Evolutionary conservation across 2,888 invertebrate genomes (phyloP), one percentile per base, ranked within the genome.

Genomic region (Oxytorus armatus): DNA sequence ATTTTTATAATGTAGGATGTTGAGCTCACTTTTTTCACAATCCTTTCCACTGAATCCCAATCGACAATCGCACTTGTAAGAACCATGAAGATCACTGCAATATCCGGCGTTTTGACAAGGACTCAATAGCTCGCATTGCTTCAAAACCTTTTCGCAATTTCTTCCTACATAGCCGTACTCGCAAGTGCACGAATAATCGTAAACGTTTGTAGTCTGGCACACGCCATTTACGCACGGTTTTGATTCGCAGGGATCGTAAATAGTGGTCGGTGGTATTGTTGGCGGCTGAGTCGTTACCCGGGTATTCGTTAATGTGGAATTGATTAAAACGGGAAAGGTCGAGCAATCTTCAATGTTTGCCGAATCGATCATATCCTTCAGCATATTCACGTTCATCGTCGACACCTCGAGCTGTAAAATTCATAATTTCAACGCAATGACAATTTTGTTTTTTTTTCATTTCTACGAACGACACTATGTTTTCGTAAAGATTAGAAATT

Each of bases 91-190:
- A 23, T 93, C 92, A 0, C 93, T 92, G 90, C 98, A 98, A 0
- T 94, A 94, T 44, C 97, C 98, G 0, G 95, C 95, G 90, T 98
- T 96, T 85, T 94, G 94, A 89, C 98, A 98, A 0, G 97, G 97
- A 33, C 93, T 92, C 0, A 93, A 92, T 10, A 94, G 92, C 55
- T 93, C 93, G 87, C 96, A 96, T 51, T 94, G 92, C 87, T 95
- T 95, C 55, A 93, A 90, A 69, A 94, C 93, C 11, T 93, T 92
- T 87, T 96, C 95, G 87, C 95, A 96, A 85, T 94, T 94, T 89
- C 82, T 93, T 85, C 94, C 95, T 47, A 93, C 94, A 81, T 90
- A 93, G 5, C 91, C 91, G 61, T 91, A 91, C 33, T 90, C 89
- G 70, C 91, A 92, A 1, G 87, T 89, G 68, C 92, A 92, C 0